Evolutionary conservation across 2,797 vertebrate genomes (phyloP).

Genomic region (Amblyopsis hoosieri): DNA sequence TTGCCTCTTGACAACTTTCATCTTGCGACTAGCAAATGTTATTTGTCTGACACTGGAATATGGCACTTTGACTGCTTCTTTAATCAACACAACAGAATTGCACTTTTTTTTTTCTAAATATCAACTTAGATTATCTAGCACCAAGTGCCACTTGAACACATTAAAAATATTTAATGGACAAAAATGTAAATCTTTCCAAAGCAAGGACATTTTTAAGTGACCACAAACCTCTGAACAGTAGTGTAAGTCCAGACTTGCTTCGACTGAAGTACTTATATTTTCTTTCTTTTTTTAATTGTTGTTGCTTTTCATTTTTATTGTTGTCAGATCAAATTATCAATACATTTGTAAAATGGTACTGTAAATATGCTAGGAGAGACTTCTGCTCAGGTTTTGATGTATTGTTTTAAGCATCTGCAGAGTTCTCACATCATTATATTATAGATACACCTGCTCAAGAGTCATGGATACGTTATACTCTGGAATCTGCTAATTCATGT

Average conservation of each 20-base stretch:
- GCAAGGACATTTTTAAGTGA: too few relatives aligned
- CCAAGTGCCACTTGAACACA: too few relatives aligned
- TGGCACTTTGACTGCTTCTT: too few relatives aligned
- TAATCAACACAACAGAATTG: too few relatives aligned
- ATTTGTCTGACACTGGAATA: too few relatives aligned
- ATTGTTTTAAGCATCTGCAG: conserved; percentile 39
- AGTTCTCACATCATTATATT: conserved; percentile 46
- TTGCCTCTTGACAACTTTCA: too few relatives aligned
- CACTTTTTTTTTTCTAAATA: too few relatives aligned
- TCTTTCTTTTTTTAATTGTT: conserved; percentile 1
- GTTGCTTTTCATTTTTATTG: conserved; percentile 1
- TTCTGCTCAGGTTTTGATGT: conserved; percentile 42
- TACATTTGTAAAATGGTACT: conserved; percentile 65
- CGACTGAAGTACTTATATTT: conserved; percentile 5
- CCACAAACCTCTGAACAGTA: too few relatives aligned
- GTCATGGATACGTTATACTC: conserved; percentile 2
- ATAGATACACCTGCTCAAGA: conserved; percentile 21
- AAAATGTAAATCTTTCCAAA: too few relatives aligned
- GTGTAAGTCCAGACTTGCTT: conserved; percentile 14
- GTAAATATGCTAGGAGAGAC: conserved; percentile 56
- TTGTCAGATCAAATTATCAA: conserved; percentile 10
- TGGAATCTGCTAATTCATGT: conserved; percentile 4
- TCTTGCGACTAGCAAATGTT: too few relatives aligned
- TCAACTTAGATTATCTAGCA: too few relatives aligned
- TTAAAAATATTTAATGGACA: too few relatives aligned